phyloP scores from a whole-genome alignment of 64 coral and sea anemone genomes.

The Porites lutea region DNA sequence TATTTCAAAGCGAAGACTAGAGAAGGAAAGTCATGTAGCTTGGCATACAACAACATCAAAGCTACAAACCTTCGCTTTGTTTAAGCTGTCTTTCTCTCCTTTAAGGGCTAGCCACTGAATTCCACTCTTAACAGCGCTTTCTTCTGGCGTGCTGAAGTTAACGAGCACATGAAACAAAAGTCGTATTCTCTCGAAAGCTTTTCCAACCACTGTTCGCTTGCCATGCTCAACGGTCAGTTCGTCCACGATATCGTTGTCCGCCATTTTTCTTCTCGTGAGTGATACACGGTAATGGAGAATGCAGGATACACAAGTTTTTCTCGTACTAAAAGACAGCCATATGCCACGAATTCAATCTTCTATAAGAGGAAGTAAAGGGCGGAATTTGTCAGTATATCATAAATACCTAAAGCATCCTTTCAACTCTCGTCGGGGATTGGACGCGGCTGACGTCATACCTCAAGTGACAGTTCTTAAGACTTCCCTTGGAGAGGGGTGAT shows the following conservation, averaged over 20 bases:
- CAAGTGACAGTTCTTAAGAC: constrained; percentile 18
- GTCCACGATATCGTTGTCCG: constrained; percentile 40
- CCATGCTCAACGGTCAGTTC: constrained; percentile 58
- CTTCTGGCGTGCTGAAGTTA: constrained; percentile 42
- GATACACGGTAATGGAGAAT: neutral
- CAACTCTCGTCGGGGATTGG: neutral
- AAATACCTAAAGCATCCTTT: constrained; percentile 44
- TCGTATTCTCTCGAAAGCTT: constrained; percentile 34
- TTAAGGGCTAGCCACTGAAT: constrained; percentile 68
- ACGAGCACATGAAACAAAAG: constrained; percentile 58
- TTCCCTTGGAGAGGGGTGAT: constrained; percentile 34
- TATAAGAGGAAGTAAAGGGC: constrained; percentile 32
- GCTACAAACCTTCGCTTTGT: constrained; percentile 63
- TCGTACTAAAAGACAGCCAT: constrained; percentile 1
- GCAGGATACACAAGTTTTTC: neutral
- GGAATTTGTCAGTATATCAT: constrained; percentile 14
- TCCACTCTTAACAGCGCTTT: constrained; percentile 48
- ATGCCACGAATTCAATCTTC: neutral
- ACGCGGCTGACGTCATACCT: neutral
- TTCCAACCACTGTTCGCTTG: constrained; percentile 43
- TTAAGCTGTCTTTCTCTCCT: constrained; percentile 49
- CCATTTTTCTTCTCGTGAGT: constrained; percentile 34
- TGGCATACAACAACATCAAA: neutral
- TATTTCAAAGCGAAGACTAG: neutral
- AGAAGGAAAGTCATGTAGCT: neutral